Percentiles rank a stretch among this genome's conserved stretches.
phyloP scores from a whole-genome alignment of 2,888 invertebrate species.

The Acrobeloides nanus region DNA sequence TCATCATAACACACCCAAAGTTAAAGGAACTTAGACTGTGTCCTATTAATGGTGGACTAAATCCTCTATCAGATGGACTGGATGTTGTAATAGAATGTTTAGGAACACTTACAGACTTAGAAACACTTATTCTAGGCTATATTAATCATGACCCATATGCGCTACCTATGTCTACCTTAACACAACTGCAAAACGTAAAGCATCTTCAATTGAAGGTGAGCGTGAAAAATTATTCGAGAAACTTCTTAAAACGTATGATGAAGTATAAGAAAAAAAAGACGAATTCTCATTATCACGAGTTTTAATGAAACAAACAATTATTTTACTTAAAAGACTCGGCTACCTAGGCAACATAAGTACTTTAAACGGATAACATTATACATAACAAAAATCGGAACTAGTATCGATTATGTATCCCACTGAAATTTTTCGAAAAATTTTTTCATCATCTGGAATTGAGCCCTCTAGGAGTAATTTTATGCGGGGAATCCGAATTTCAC shows the following conservation, averaged over 20 bases:
- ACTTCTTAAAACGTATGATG: background rate
- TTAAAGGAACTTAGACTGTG: constrained; percentile 9
- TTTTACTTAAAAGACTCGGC: too few species aligned
- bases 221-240: background rate
- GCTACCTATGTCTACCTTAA: constrained; percentile 10
- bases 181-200: constrained; percentile 6
- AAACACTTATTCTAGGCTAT: constrained; percentile 7
- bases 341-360: too few species aligned
- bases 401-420: too few species aligned
- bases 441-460: too few species aligned
- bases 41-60: constrained; percentile 12
- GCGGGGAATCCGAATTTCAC: too few species aligned
- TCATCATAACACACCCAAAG: constrained; percentile 10
- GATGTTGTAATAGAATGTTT: constrained; percentile 12
- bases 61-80: constrained; percentile 6
- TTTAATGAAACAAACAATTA: too few species aligned
- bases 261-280: too few species aligned
- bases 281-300: too few species aligned
- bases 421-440: too few species aligned
- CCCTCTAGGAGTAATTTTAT: too few species aligned
- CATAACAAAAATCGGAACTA: too few species aligned
- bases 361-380: too few species aligned
- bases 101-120: constrained; percentile 2
- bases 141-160: background rate
- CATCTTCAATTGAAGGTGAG: constrained; percentile 16